phyloP scores from a whole-genome alignment of 1,140 invertebrate genomes.

The Drosophila obscura region DNA sequence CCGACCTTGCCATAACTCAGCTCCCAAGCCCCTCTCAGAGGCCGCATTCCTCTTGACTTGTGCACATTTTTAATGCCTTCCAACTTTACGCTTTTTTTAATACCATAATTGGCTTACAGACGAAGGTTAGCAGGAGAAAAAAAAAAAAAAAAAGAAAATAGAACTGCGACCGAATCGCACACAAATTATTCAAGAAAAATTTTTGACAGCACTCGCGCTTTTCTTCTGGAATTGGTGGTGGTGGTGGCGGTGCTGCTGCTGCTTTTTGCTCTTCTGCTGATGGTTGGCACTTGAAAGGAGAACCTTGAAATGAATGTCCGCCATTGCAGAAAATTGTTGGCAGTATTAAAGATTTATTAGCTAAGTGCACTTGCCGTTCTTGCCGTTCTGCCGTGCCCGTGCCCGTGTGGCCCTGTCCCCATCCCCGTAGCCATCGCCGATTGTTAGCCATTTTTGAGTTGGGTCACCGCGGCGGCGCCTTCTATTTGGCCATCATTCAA shows the following conservation, averaged over 20 bases:
- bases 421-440: conserved; percentile 7
- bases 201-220: conserved; percentile 72
- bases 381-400: neutral
- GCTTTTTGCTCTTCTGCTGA: neutral
- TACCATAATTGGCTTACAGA: conserved; percentile 80
- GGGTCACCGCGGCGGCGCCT: conserved; percentile 49
- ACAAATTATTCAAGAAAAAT: conserved; percentile 78
- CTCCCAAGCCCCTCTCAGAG: conserved; percentile 5
- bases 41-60: conserved; percentile 13
- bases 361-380: conserved; percentile 70
- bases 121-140: conserved; percentile 56
- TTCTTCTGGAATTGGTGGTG: conserved; percentile 6
- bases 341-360: conserved; percentile 77
- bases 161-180: conserved; percentile 48
- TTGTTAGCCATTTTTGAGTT: conserved; percentile 54
- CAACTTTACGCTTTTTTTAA: conserved; percentile 64
- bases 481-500: conserved; percentile 51
- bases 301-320: conserved; percentile 68
- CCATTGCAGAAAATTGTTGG: conserved; percentile 57
- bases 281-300: conserved; percentile 65
- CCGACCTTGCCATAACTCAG: conserved; percentile 56
- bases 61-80: conserved; percentile 59
- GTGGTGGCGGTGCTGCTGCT: neutral
- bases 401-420: neutral
- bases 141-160: conserved; percentile 27